Percentiles rank a stretch among this genome's conserved stretches.
phyloP scores from a whole-genome alignment of 2,113 vertebrate genomes.

The mouse (Mus musculus) region DNA sequence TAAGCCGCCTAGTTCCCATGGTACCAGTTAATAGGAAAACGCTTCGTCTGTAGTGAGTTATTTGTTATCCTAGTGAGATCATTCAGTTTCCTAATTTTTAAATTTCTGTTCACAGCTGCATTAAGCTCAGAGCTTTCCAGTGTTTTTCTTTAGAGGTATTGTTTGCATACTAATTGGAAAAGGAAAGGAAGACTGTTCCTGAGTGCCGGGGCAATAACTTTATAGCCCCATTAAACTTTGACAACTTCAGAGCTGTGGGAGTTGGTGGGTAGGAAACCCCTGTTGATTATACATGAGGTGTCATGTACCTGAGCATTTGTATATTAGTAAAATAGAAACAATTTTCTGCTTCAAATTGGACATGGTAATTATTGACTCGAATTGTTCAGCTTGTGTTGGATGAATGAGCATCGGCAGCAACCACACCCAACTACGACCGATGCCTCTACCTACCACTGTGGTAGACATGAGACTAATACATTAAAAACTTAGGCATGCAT shows the following conservation, averaged over 20 bases:
- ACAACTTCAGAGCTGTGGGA: not conserved
- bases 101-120: slow-evolving; percentile 26
- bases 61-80: slow-evolving; percentile 55
- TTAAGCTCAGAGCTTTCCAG: slow-evolving; percentile 34
- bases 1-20: slow-evolving; percentile 44
- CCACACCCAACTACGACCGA: not conserved
- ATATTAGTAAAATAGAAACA: not conserved
- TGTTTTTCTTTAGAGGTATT: slow-evolving; percentile 52
- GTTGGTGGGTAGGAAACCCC: not conserved
- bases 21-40: slow-evolving; percentile 64
- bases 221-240: not conserved
- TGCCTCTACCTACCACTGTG: not conserved
- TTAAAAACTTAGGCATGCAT: not conserved
- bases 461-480: not conserved
- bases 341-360: slow-evolving; percentile 5
- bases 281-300: not conserved
- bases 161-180: slow-evolving; percentile 36
- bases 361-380: not conserved
- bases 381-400: slow-evolving; percentile 33
- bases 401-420: not conserved
- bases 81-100: slow-evolving; percentile 35
- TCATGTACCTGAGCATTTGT: slow-evolving; percentile 8
- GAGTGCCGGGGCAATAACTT: not conserved
- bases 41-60: slow-evolving; percentile 49
- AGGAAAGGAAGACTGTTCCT: not conserved